Conservation (phyloP, 2,113 vertebrate species). For the Penelope pileata region DNA sequence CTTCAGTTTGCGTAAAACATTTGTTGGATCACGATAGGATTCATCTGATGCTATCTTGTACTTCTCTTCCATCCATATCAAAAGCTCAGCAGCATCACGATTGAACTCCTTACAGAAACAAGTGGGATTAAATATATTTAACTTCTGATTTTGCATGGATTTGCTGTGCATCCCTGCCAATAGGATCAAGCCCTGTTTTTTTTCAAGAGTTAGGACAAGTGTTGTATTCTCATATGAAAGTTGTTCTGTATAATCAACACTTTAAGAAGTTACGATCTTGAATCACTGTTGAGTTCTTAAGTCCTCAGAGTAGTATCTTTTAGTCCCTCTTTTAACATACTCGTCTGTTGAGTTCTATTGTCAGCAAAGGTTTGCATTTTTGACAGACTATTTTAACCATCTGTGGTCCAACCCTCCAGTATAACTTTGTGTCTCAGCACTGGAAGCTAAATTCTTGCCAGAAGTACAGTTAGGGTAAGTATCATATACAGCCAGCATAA, state of each 20-base stretch:
- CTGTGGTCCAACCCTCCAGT: background rate
- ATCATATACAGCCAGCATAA: background rate
- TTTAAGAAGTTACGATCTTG: background rate
- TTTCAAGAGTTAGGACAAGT: background rate
- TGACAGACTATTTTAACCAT: background rate
- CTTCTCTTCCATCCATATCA: slow-evolving; percentile 91
- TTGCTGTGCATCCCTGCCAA: background rate
- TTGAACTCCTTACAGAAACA: slow-evolving; percentile 82
- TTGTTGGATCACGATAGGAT: slow-evolving; percentile 81
- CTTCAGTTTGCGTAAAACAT: slow-evolving; percentile 83
- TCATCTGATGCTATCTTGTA: slow-evolving; percentile 81
- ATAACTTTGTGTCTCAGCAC: background rate
- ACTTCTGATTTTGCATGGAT: background rate
- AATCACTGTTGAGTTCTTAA: background rate
- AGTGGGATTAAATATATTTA: background rate
- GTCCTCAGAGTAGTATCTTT: background rate
- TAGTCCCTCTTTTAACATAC: background rate
- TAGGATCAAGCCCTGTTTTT: background rate
- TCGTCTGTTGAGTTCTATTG: background rate
- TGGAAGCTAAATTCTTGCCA: background rate
- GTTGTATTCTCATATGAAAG: background rate
- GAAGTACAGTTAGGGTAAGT: background rate
- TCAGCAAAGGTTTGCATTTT: background rate
- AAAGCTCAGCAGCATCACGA: slow-evolving; percentile 81
- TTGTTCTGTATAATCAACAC: background rate